Evolutionary conservation across 2,888 invertebrate species (phyloP), one percentile per base, ranked within the genome.

Genomic region (Macrosiphum euphorbiae): DNA sequence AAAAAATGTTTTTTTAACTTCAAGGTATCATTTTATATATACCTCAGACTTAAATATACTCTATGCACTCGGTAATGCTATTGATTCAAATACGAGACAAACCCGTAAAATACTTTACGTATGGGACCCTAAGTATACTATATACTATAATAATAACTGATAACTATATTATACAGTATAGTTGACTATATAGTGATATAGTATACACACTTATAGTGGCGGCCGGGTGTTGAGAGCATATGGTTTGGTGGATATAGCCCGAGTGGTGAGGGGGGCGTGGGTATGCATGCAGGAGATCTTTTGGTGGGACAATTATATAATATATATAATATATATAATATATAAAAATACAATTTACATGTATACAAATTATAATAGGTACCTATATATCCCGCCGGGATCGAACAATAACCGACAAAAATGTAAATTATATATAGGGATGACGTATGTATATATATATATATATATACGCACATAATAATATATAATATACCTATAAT

Each of bases 401-500:
- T 78, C 35, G 78, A 78, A 78, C 78, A 78, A 78, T 78, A 78
- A 78, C 78, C 78, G 35, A 35, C 78, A 78, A 78, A 78, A 78
- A 78, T 78, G n/a, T 78, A 58, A 26, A 58, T 58, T 1, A 58
- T 58, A 52, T 20, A 58, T 58, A 10, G 55, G 55, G 0, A 58
- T 26, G 55, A 55, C 20, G 8, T 58, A 58, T 58, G 24, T 26
- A 20, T 67, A 67, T 61, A 58, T 10, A n/a, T n/a, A 67, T 67
- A 67, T 20, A 67, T 35, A 67, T n/a, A 67, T 5, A n/a, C 16
- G 1, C 16, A n/a, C 16, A 67, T n/a, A 67, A 67, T n/a, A n/a
- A n/a, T 67, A 67, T 61, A 61, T 28, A 11, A 67, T 67, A 67
- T 67, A 67, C 52, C 52, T 52, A 52, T 52, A 52, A 52, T 52